Base-by-base conservation (phyloP, 2,888 invertebrate genomes). In the Agrypnus murinus region DNA sequence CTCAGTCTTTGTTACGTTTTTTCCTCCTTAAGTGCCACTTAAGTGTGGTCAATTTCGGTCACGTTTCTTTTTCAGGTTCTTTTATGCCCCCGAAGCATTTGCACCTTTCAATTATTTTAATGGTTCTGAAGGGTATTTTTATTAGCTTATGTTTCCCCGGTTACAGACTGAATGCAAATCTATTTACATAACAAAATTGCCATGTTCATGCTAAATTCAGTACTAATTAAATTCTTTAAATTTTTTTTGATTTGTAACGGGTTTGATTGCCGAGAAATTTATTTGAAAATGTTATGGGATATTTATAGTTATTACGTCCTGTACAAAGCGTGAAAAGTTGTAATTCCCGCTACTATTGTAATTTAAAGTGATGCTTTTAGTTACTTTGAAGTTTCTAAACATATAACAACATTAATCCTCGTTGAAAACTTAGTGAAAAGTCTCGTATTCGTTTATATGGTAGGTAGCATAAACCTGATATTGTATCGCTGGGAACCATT, bases 351-450 rank as follows among this genome's bases (percentile, higher is more conserved):
- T 1, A 15, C 45, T 14, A 15, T 45, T 45, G 45, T 45, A 46
- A 46, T 46, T 46, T 46, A 9, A 46, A 46, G 46, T 46, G 46
- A 46, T 46, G 46, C 46, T 46, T 46, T 46, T 46, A 46, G 25
- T 25, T 25, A 25, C 25, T 25, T 25, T 25, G 25, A 25, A 25
- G 25, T 25, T 25, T 25, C 25, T 25, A 25, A 34, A 34, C 53
- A 14, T 34, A 34, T 34, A 34, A 34, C 32, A 34, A 31, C 53
- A 53, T 53, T 53, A 53, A 53, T 53, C 53, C 53, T 34, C 32
- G 53, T 34, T 53, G 53, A 7, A 32, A 53, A 53, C 32, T 53
- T 15, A 17, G 53, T 8, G 34, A 53, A 34, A 34, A 53, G 31
- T 15, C 14, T 53, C 10, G 32, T 15, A 14, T 53, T 32, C 32